Evolutionary conservation across 1,140 invertebrate species (phyloP).

Genomic region (Whitmania pigra): DNA sequence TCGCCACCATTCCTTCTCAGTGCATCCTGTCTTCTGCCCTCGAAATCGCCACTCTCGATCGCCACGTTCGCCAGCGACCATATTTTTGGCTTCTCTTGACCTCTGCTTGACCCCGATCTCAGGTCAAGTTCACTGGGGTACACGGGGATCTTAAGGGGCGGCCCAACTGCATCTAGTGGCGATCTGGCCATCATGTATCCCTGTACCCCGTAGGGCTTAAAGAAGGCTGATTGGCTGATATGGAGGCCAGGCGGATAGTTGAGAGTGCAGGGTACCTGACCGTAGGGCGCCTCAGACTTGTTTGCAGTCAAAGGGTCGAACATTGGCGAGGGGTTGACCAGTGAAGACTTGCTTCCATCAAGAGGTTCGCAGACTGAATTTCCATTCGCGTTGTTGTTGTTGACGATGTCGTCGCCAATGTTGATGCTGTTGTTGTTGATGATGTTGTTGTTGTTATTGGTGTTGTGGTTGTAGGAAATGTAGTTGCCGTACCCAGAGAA

Average conservation of each 20-base stretch:
- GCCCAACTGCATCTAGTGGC: conserved; percentile 4
- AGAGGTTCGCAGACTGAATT: too few relatives aligned
- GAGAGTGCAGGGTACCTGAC: background rate
- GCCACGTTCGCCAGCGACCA: conserved; percentile 23
- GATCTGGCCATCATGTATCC: too few relatives aligned
- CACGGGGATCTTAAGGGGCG: conserved; percentile 11
- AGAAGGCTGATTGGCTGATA: too few relatives aligned
- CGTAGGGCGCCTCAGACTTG: too few relatives aligned
- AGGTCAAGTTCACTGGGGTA: too few relatives aligned
- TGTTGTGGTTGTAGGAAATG: background rate
- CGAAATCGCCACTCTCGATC: background rate
- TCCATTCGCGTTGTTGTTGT: background rate
- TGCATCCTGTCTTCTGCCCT: too few relatives aligned
- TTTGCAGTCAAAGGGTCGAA: too few relatives aligned
- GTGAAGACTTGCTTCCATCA: too few relatives aligned
- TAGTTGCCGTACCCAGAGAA: background rate
- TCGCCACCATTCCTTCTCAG: background rate
- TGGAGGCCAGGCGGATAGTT: background rate
- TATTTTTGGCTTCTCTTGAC: conserved; percentile 20
- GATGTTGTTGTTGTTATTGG: background rate
- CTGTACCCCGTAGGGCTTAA: too few relatives aligned
- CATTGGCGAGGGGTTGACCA: too few relatives aligned
- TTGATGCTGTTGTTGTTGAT: background rate
- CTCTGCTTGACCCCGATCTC: too few relatives aligned
- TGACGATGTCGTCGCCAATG: background rate